Base-by-base conservation (phyloP, 2,797 vertebrate genomes). In the Bradypodion ventrale region DNA sequence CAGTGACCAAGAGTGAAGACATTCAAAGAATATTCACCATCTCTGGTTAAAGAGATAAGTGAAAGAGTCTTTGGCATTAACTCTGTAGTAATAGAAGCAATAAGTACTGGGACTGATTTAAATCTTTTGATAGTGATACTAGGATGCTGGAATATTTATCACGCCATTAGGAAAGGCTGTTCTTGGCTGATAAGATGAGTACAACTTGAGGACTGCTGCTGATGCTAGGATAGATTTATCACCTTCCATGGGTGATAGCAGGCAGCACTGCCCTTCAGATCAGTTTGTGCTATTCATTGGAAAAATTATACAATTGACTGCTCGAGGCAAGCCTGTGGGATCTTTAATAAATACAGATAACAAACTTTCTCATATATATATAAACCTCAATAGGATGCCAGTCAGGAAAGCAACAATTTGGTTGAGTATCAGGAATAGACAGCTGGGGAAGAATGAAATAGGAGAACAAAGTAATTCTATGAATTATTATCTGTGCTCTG, bases 111-210 rank as follows among this genome's bases (percentile, higher is more conserved):
- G 87, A 87, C 87, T 87, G 95, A 96, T 96, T 95, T 95, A 93
- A 96, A 96, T 95, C 95, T 95, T 93, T 94, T 29, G 85, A 94
- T 90, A 95, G 91, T 80, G 93, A 95, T 95, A 93, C 85, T 5
- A 5, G 89, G 82, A 93, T 93, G 83, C 88, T 85, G 86, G 94
- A 96, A 96, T 96, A 96, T 95, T 96, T 96, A 94, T 95, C 94
- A 93, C 90, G 78, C 89, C 89, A 95, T 94, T 95, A 95, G 88
- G 86, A 94, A 87, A 95, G 90, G 88, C 95, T 96, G 96, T 94
- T 92, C 92, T 87, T 92, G 86, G 86, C 94, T 95, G 96, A 97
- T 97, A 97, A 96, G 95, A 95, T 94, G 89, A 88, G 91, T 92
- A 90, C 85, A 92, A 74, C 85, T 93, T 95, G 91, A 94, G 92